These are phyloP conservation scores for Ascaphus truei DNA, from an alignment of 2,113 vertebrate species.

Conservation along the genomic window DNA sequence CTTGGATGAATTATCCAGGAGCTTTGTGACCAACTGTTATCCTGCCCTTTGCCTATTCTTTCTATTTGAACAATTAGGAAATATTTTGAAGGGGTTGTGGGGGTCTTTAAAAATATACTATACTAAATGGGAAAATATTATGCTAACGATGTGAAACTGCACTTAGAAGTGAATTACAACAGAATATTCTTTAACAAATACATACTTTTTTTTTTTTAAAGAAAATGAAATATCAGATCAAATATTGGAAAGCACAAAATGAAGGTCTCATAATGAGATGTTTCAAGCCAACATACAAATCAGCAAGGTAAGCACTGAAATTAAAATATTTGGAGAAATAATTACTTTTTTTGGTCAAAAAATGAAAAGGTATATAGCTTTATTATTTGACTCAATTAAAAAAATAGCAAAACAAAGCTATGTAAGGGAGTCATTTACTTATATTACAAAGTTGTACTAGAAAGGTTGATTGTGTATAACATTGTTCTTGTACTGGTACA, in stretches of 20 bases:
- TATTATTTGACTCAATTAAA: no score
- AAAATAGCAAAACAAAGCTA: no score
- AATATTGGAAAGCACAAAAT: conserved; percentile 22
- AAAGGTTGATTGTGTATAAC: no score
- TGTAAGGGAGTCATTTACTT: no score
- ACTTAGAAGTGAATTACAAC: no score
- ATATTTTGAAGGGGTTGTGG: neutral
- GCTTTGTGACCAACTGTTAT: neutral
- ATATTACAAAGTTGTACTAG: no score
- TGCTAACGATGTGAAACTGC: no score
- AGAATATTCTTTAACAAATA: neutral
- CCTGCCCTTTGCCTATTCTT: neutral
- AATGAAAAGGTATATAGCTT: no score
- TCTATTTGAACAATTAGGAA: neutral
- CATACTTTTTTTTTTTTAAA: neutral
- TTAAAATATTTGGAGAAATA: no score
- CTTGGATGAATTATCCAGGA: neutral
- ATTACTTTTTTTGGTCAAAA: no score
- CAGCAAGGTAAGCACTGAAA: neutral
- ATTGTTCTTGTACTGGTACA: no score
- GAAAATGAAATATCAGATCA: conserved; percentile 24
- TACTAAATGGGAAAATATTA: neutral
- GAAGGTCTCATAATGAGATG: conserved; percentile 20
- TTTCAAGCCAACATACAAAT: neutral
- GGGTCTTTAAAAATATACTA: neutral